Conservation (phyloP, 2,797 vertebrate species). For the Lagorchestes hirsutus region DNA sequence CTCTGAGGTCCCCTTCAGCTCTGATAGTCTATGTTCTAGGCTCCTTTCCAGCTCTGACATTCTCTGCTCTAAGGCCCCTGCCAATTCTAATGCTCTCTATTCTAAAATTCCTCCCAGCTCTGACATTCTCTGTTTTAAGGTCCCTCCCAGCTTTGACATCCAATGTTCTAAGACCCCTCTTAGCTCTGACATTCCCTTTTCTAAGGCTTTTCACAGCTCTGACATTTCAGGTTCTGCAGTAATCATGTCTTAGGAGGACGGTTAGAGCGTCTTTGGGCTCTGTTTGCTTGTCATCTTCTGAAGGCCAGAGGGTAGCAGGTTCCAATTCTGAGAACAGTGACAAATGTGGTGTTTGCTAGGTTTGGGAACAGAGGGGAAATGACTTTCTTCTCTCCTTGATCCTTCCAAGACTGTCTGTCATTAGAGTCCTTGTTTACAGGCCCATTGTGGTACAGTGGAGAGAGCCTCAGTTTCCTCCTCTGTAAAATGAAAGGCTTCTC, state of each 20-base stretch:
- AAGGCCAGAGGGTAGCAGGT: not conserved
- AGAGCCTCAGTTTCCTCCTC: conserved; percentile 9
- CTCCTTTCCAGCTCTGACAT: not conserved
- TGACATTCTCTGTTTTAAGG: not conserved
- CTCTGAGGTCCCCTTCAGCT: not conserved
- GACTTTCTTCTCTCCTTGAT: not conserved
- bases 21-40: not conserved
- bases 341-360: not conserved
- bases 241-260: not conserved
- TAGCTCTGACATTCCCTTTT: not conserved
- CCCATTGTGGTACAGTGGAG: not conserved
- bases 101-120: not conserved
- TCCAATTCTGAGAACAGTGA: not conserved
- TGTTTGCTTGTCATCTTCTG: not conserved
- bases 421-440: not conserved
- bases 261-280: not conserved
- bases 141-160: not conserved
- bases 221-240: not conserved
- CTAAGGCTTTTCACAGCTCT: not conserved
- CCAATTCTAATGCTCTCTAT: not conserved
- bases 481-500: conserved; percentile 1
- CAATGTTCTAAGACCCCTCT: not conserved
- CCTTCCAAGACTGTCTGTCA: not conserved
- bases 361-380: not conserved
- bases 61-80: too few relatives aligned